Conservation (phyloP, 2,113 vertebrate species). For the Lynx canadensis region DNA sequence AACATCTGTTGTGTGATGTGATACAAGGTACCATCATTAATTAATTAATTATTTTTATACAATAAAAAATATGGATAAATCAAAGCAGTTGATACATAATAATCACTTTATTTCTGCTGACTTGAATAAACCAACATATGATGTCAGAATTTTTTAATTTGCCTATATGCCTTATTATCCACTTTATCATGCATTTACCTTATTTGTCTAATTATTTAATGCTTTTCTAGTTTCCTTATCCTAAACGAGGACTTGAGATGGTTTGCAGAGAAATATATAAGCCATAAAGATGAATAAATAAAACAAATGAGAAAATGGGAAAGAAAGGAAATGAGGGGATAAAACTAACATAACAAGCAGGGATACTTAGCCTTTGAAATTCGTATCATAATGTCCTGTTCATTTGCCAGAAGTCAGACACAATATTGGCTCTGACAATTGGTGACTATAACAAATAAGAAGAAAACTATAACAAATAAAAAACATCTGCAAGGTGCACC, state of each 20-base stretch:
- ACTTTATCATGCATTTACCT: constrained; percentile 1
- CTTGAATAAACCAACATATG: neutral
- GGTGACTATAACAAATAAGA: neutral
- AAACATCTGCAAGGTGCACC: neutral
- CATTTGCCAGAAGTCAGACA: neutral
- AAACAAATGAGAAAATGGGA: neutral
- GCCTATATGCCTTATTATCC: neutral
- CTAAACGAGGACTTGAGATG: neutral
- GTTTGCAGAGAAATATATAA: neutral
- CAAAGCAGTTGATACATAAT: neutral
- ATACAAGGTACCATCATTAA: neutral
- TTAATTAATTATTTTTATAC: neutral
- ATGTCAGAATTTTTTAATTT: neutral
- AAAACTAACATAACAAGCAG: neutral
- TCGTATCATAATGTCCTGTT: neutral
- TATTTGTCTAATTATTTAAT: neutral
- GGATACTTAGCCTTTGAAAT: neutral
- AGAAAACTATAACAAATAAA: neutral
- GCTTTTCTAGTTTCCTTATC: neutral
- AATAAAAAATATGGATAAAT: neutral
- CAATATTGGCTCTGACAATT: neutral
- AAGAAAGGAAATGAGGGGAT: neutral
- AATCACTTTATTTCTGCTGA: neutral
- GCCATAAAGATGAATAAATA: neutral
- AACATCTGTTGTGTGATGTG: neutral